These are phyloP conservation scores for Nettapus auritus DNA, from an alignment of 2,113 vertebrate genomes.

Conservation along the genomic window DNA sequence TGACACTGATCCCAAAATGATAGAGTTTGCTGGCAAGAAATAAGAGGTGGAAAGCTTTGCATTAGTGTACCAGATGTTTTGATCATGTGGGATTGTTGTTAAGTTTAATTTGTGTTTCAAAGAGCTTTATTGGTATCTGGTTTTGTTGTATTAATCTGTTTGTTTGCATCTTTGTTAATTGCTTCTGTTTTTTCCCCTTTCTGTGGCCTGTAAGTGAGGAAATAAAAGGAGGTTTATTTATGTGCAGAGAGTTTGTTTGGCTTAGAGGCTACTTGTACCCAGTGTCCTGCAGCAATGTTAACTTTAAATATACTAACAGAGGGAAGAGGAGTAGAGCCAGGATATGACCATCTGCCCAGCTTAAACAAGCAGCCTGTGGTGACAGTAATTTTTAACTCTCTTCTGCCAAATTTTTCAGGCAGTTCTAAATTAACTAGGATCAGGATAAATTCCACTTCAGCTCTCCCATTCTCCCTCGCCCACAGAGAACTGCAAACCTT, in stretches of 20 bases:
- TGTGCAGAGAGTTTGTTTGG: background rate
- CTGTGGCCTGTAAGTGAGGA: background rate
- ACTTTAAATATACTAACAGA: background rate
- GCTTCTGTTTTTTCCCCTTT: background rate
- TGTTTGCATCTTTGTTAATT: background rate
- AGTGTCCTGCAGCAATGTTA: background rate
- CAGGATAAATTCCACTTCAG: background rate
- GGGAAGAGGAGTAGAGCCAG: background rate
- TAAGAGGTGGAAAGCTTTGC: background rate
- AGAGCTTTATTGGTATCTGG: background rate
- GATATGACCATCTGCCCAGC: background rate
- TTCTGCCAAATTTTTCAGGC: background rate
- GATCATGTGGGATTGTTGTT: background rate
- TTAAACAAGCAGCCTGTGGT: background rate
- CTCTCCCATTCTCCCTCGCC: background rate
- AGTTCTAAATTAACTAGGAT: background rate
- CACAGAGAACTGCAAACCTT: background rate
- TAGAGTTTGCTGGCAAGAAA: background rate
- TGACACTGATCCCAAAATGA: background rate
- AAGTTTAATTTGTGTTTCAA: background rate
- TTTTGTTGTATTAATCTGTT: background rate
- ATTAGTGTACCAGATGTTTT: background rate
- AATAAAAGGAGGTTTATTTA: slow-evolving; percentile 17
- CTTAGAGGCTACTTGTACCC: slow-evolving; percentile 10
- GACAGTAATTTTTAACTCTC: background rate